A percentile compares a stretch with the other conserved stretches of the same genome.
These are phyloP conservation scores for Tineola bisselliella DNA, from an alignment of 2,888 invertebrate genomes.

Conservation along the genomic window DNA sequence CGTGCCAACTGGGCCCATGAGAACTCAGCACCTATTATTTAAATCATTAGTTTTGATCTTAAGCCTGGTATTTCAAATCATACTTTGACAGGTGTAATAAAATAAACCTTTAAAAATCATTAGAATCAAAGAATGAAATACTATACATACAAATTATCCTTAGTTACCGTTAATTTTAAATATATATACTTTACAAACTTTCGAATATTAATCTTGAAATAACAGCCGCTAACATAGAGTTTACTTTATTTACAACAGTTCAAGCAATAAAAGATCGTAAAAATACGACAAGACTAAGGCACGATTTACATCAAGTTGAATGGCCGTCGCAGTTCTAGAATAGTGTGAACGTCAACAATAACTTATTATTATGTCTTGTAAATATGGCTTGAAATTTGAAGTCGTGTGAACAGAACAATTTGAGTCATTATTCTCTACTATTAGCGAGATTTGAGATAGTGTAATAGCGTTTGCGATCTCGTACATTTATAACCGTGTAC, in stretches of 20 bases:
- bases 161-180: too few species aligned
- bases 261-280: background rate
- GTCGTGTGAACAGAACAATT: background rate
- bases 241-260: background rate
- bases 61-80: background rate
- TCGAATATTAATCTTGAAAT: background rate
- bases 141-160: too few species aligned
- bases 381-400: background rate
- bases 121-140: too few species aligned
- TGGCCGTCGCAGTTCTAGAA: background rate
- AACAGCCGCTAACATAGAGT: background rate
- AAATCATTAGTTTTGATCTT: conserved; percentile 11
- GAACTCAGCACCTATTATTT: conserved; percentile 12
- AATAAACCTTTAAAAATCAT: too few species aligned
- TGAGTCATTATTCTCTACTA: background rate
- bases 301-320: background rate
- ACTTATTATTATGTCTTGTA: background rate
- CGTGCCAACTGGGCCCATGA: conserved; percentile 8
- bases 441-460: background rate
- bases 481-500: background rate
- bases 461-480: background rate
- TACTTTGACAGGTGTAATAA: background rate
- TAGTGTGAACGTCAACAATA: background rate
- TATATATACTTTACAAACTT: too few species aligned
- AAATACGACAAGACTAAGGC: background rate